A percentile compares a stretch with the other conserved stretches of the same genome.
phyloP scores from a whole-genome alignment of 2,797 vertebrate genomes.

The Benthosema pterotum region DNA sequence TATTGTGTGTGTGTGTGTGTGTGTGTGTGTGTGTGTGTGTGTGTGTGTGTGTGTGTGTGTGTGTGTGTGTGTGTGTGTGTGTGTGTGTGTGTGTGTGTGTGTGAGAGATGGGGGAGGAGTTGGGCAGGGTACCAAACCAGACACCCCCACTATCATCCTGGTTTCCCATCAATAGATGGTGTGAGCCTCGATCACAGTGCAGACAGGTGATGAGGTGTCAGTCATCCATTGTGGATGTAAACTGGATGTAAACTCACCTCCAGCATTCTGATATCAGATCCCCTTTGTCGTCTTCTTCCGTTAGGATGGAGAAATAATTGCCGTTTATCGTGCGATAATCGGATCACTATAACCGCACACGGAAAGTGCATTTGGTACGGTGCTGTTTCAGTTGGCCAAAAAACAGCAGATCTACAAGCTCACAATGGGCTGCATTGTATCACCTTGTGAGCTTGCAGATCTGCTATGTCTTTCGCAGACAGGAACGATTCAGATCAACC shows the following conservation, averaged over 20 bases:
- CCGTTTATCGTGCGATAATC: no score
- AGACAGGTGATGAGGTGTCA: neutral
- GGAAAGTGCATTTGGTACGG: no score
- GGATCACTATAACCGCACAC: no score
- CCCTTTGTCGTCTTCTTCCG: no score
- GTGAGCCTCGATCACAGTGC: slow-evolving; percentile 5
- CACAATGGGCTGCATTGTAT: no score
- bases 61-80: slow-evolving; percentile 18
- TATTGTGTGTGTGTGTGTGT: slow-evolving; percentile 41
- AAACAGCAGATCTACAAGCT: no score
- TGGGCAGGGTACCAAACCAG: slow-evolving; percentile 21
- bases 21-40: no score
- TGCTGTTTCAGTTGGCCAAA: no score
- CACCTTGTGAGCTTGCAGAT: neutral
- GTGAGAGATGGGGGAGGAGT: slow-evolving; percentile 27
- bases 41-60: slow-evolving; percentile 59
- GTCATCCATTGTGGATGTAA: neutral
- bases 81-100: slow-evolving; percentile 10
- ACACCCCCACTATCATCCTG: slow-evolving; percentile 5
- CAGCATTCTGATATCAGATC: no score
- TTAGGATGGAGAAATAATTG: no score
- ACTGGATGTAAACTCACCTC: neutral
- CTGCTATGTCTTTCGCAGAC: slow-evolving; percentile 1
- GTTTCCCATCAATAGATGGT: slow-evolving; percentile 30
- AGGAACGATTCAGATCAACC: no score